phyloP scores from a whole-genome alignment of 2,113 vertebrate species.

The Tyto alba region DNA sequence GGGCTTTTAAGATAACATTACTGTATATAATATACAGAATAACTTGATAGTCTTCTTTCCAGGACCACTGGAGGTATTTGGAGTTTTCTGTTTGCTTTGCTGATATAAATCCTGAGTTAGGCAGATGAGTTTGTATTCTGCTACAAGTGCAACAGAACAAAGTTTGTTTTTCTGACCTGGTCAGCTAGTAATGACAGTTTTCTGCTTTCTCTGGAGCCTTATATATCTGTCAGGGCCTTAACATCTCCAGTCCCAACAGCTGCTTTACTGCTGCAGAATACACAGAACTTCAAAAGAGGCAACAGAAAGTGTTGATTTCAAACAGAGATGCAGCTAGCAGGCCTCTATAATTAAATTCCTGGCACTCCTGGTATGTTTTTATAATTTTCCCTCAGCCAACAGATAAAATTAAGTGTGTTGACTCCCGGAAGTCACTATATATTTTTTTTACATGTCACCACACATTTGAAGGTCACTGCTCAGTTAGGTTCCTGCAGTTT shows the following conservation, averaged over 20 bases:
- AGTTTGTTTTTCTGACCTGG: not conserved
- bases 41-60: not conserved
- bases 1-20: not conserved
- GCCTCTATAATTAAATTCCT: slow-evolving; percentile 22
- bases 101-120: not conserved
- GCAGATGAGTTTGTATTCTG: not conserved
- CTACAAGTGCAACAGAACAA: not conserved
- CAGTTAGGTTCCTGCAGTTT: not conserved
- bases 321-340: slow-evolving; percentile 6
- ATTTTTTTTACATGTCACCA: not conserved
- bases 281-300: not conserved
- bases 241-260: not conserved
- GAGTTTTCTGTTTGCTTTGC: not conserved
- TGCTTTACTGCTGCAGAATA: not conserved
- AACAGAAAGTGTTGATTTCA: not conserved
- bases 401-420: not conserved
- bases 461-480: not conserved
- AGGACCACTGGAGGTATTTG: not conserved
- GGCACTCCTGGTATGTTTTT: not conserved
- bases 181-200: not conserved
- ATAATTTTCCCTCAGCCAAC: slow-evolving; percentile 5
- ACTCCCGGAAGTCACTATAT: not conserved
- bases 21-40: not conserved
- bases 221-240: not conserved
- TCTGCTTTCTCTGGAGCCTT: not conserved